Conservation (phyloP, 2,113 vertebrate species). For the Peucedramus taeniatus region DNA sequence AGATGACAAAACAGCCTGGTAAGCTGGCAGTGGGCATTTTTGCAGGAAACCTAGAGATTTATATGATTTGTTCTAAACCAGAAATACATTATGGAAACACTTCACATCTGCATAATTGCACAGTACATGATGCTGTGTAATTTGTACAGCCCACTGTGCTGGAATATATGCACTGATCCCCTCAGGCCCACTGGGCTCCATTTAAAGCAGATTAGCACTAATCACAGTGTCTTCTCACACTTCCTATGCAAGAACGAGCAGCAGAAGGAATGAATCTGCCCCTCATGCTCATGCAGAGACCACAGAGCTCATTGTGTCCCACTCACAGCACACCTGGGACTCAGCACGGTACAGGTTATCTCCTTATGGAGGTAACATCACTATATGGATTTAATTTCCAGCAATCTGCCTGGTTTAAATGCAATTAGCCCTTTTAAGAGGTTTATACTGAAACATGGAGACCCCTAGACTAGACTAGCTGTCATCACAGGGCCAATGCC, state of each 20-base stretch:
- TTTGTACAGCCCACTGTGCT: not conserved
- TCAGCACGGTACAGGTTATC: not conserved
- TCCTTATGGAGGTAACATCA: not conserved
- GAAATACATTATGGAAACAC: not conserved
- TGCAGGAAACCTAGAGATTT: slow-evolving; percentile 4
- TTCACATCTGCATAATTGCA: slow-evolving; percentile 5
- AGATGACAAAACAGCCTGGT: not conserved
- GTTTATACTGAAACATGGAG: not conserved
- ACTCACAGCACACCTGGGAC: not conserved
- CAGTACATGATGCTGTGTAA: not conserved
- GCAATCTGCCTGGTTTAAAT: not conserved
- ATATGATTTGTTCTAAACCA: not conserved
- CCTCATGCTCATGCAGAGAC: not conserved
- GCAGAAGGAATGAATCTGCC: not conserved
- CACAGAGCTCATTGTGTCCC: not conserved
- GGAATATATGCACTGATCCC: not conserved
- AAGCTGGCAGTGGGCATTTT: not conserved
- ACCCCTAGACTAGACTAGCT: not conserved
- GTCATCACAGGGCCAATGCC: not conserved
- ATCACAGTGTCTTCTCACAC: not conserved
- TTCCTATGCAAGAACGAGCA: not conserved
- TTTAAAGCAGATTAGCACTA: not conserved
- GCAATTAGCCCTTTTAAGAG: not conserved
- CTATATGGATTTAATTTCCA: not conserved
- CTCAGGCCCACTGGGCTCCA: not conserved